Base-by-base conservation (phyloP, 2,113 vertebrate species). In the Calidris pugnax region DNA sequence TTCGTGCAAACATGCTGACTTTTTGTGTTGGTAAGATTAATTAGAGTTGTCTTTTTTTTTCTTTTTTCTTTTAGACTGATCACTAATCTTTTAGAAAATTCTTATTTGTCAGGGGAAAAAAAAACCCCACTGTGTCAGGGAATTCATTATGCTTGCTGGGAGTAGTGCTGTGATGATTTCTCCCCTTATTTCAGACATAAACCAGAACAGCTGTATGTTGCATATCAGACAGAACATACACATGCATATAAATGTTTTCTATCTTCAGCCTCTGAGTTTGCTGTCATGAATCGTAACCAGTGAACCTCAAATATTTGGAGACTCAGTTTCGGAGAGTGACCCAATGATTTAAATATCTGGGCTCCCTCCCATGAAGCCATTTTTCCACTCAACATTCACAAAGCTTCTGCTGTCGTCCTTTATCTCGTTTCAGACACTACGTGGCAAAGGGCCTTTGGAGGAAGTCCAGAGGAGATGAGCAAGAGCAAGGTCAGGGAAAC, bases 131-230 rank as follows among this genome's bases (percentile, higher is more conserved):
- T 80, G 28, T 91, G 47, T 79, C 37, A 77, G 90, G 77, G 81
- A 87, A 92, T 96, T 97, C 51, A 74, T 96, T 94, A 74, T 92
- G 27, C 55, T 86, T 88, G 51, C 68, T 79, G 67, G 83, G 81
- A 88, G 91, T 74, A 95, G 87, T 53, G 92, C 43, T 90, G 69
- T 94, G 94, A 62, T 69, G 51, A 77, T 90, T 94, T 85, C 60
- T 89, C 41, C 76, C 83, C 83, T 90, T 96, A 82, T 77, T 96
- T 97, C 87, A 93, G 94, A 88, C 82, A 95, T 85, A 93, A 97
- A 98, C 78, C 80, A 95, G 96, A 95, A 93, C 68, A 90, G 48
- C 76, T 97, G 84, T 35, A 14, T 76, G 72, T 93, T 89, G 43
- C 47, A 39, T 66, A 82, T 64, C 71, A 84, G 63, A 81, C 53